Evolutionary conservation across 2,113 vertebrate species (phyloP).

Genomic region (Neogobius melanostomus): DNA sequence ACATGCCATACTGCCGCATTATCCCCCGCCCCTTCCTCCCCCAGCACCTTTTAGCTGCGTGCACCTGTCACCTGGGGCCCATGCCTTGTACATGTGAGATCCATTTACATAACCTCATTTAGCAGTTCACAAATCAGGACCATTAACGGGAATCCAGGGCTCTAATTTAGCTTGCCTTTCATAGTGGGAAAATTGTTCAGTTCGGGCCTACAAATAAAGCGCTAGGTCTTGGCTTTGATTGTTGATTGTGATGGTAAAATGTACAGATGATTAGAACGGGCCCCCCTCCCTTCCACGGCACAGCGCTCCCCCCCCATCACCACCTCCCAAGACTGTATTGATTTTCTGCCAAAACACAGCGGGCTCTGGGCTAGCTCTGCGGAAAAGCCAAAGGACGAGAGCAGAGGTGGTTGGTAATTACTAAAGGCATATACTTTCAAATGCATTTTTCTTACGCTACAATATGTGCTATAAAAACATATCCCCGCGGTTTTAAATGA

Average conservation of each 20-base stretch:
- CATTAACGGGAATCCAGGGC: constrained; percentile 99
- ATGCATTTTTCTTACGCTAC: not conserved
- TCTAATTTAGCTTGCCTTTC: constrained; percentile 99
- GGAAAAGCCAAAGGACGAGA: constrained; percentile 59
- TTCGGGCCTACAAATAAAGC: constrained; percentile 99
- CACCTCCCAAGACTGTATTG: constrained; percentile 81
- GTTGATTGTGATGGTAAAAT: constrained; percentile 99
- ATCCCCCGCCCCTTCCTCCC: constrained; percentile 47
- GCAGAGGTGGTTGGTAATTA: constrained; percentile 11
- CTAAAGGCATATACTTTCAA: not conserved
- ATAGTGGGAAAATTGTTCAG: constrained; percentile 99
- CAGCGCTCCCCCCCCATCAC: not conserved
- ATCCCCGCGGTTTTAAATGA: no score
- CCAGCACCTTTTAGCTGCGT: constrained; percentile 80
- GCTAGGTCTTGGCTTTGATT: constrained; percentile 99
- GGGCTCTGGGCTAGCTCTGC: constrained; percentile 90
- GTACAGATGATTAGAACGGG: constrained; percentile 99
- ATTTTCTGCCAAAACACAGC: constrained; percentile 99
- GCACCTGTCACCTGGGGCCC: constrained; percentile 99
- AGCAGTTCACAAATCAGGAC: constrained; percentile 99
- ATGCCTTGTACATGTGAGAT: constrained; percentile 93
- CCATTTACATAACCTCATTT: constrained; percentile 99
- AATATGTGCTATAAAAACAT: no score
- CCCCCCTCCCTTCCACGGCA: constrained; percentile 80
- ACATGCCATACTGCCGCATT: constrained; percentile 43